Evolutionary conservation across 2,797 vertebrate species (phyloP).

Genomic region (Enteromius treurensis): DNA sequence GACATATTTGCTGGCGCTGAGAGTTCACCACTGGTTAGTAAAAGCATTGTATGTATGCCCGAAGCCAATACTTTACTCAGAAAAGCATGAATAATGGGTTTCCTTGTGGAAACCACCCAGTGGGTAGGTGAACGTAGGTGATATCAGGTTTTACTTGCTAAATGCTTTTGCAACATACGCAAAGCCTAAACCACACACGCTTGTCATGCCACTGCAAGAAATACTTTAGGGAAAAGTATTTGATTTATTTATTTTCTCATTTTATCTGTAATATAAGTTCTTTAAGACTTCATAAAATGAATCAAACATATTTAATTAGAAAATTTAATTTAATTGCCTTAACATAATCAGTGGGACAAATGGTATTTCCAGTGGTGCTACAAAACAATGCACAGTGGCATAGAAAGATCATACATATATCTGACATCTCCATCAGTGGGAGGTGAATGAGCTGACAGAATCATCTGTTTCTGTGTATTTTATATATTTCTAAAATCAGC

Average conservation of each 20-base stretch:
- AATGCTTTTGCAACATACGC: neutral
- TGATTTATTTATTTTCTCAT: no score
- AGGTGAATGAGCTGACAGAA: slow-evolving; percentile 17
- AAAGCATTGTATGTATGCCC: neutral
- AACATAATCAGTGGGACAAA: neutral
- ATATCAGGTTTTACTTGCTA: neutral
- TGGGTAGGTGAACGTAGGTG: neutral
- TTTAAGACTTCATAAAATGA: slow-evolving; percentile 9
- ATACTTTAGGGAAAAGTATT: neutral
- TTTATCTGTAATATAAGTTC: neutral
- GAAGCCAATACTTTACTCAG: neutral
- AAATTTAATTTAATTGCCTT: neutral
- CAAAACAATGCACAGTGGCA: neutral
- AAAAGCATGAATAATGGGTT: slow-evolving; percentile 3
- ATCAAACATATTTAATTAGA: neutral
- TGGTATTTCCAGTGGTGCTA: neutral
- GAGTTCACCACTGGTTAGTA: neutral
- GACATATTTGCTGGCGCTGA: neutral
- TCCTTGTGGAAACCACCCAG: neutral
- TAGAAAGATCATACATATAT: neutral
- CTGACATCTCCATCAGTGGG: slow-evolving; percentile 14
- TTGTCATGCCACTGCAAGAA: neutral
- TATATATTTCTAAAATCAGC: neutral
- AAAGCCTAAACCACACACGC: neutral
- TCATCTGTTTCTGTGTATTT: neutral